Percentiles rank a stretch among this genome's conserved stretches.
phyloP scores from a whole-genome alignment of 1,140 invertebrate species.

The Diachasmimorpha longicaudata region DNA sequence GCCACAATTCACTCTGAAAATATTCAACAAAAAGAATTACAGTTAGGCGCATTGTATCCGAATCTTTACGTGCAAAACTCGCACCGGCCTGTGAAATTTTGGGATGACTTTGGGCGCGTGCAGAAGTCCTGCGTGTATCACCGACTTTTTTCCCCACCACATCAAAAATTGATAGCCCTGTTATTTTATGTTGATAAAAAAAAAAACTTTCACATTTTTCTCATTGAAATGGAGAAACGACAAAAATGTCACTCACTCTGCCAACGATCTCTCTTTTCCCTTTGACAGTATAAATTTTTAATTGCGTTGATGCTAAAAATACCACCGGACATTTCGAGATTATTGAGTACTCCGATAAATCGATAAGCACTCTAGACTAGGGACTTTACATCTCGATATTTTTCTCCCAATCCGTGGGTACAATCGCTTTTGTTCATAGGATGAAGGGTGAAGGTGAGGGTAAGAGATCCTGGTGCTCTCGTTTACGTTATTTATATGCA shows the following conservation, averaged over 20 bases:
- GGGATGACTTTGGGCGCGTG: not conserved
- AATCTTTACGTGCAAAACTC: not conserved
- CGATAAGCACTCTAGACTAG: not conserved
- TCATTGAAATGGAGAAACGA: not conserved
- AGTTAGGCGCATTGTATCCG: not conserved
- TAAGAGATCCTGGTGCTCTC: not conserved
- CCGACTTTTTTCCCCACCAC: not conserved
- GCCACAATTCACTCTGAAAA: not conserved
- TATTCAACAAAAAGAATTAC: not conserved
- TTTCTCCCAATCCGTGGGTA: not conserved
- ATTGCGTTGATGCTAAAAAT: not conserved
- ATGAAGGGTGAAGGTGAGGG: not conserved
- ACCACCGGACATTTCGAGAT: not conserved
- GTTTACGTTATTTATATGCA: conserved; percentile 34
- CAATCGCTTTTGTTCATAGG: not conserved
- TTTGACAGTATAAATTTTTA: not conserved
- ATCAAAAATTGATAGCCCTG: not conserved
- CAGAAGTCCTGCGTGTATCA: not conserved
- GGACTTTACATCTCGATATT: not conserved
- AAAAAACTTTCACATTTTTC: not conserved
- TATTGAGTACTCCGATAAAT: not conserved
- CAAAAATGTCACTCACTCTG: not conserved
- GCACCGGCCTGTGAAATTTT: not conserved
- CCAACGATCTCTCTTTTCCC: not conserved
- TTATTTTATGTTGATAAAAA: not conserved